Conservation (phyloP, 2,888 invertebrate species). For the Rhagonycha lutea region DNA sequence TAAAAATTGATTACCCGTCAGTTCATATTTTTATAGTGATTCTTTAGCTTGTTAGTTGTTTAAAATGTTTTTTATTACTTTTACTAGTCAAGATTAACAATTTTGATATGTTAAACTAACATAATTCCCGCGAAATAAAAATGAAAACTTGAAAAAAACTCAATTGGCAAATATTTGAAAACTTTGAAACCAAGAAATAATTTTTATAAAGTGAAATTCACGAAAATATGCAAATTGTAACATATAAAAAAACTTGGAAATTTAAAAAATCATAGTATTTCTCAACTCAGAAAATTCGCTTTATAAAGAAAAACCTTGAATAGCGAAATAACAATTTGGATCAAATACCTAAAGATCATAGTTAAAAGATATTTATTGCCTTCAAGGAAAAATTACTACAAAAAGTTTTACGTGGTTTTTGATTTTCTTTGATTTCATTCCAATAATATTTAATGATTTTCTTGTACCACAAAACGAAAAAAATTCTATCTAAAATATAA, state of each 20-base stretch:
- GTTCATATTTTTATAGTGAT: neutral
- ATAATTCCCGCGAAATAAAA: neutral
- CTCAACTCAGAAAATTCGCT: neutral
- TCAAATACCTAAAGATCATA: neutral
- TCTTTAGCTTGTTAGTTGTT: neutral
- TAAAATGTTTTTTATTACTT: neutral
- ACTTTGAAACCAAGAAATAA: neutral
- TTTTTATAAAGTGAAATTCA: neutral
- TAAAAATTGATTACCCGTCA: neutral
- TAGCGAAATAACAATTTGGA: too few species aligned
- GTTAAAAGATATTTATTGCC: neutral
- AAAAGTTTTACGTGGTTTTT: neutral
- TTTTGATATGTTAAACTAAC: neutral
- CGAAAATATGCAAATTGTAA: neutral
- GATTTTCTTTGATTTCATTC: neutral
- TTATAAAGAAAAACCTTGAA: too few species aligned
- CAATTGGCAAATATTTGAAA: neutral
- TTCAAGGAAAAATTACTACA: neutral
- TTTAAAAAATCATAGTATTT: neutral
- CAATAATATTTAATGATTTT: neutral
- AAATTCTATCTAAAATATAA: neutral
- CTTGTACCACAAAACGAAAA: neutral
- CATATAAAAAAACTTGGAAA: neutral
- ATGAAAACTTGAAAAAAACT: neutral
- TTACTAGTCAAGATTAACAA: too few species aligned